Conservation (phyloP, 2,797 vertebrate species). For the Somateria mollissima region DNA sequence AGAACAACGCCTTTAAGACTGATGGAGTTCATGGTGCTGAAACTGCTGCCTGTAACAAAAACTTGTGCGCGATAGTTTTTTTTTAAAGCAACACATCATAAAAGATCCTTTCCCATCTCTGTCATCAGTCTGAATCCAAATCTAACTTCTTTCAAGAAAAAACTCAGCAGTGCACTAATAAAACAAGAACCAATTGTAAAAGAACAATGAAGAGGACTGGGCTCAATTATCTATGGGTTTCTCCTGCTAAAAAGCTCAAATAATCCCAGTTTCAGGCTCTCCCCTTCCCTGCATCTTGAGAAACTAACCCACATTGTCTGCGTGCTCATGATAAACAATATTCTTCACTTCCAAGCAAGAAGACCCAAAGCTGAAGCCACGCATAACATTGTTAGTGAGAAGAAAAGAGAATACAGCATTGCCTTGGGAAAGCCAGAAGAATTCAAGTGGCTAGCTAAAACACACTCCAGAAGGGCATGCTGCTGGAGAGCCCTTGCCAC, state of each 20-base stretch:
- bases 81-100: background rate
- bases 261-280: background rate
- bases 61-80: background rate
- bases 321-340: slow-evolving; percentile 21
- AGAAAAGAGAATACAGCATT: background rate
- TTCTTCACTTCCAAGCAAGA: slow-evolving; percentile 17
- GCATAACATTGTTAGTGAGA: background rate
- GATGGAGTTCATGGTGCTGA: background rate
- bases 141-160: slow-evolving; percentile 7
- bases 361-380: background rate
- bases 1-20: background rate
- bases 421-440: background rate
- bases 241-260: slow-evolving; percentile 15
- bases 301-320: slow-evolving; percentile 25
- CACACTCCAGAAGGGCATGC: background rate
- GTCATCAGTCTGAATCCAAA: background rate
- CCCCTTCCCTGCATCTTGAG: background rate
- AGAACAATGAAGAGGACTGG: slow-evolving; percentile 43
- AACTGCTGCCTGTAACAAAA: background rate
- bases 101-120: background rate
- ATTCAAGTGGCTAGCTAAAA: background rate
- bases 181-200: background rate
- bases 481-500: background rate
- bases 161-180: background rate
- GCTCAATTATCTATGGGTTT: slow-evolving; percentile 10